A percentile compares a stretch with the other conserved stretches of the same genome.
Conservation (phyloP, 2,113 vertebrate species). For the Varanus komodoensis region DNA sequence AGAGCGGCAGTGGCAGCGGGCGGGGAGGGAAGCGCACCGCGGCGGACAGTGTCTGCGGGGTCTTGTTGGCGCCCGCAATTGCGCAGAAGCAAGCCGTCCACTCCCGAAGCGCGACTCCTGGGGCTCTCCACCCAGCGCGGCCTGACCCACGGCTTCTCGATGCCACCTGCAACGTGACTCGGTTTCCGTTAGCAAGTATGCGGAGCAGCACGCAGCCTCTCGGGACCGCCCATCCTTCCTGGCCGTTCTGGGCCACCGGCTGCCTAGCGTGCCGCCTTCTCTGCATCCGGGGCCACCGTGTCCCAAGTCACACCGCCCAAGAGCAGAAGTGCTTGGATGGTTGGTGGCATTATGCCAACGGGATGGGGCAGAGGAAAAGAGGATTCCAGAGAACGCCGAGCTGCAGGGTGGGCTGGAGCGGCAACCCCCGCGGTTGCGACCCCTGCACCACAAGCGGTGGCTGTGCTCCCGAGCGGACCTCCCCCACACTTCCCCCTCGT, state of each 20-base stretch:
- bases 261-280: not conserved
- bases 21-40: not conserved
- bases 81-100: not conserved
- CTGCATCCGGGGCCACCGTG: fast-evolving
- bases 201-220: conserved; percentile 24
- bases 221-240: not conserved
- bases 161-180: not conserved
- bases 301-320: conserved; percentile 33
- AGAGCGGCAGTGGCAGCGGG: not conserved
- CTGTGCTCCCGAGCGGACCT: not conserved
- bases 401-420: conserved; percentile 9
- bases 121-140: not conserved
- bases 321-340: conserved; percentile 44
- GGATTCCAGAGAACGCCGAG: not conserved
- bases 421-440: conserved; percentile 14
- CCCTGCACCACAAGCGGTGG: not conserved
- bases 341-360: not conserved
- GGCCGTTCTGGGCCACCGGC: conserved; percentile 13
- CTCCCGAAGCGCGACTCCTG: not conserved
- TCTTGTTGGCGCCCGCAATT: fast-evolving
- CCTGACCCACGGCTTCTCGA: not conserved
- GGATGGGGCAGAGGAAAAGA: not conserved
- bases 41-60: conserved; percentile 13
- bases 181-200: not conserved
- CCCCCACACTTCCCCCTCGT: conserved; percentile 40